phyloP scores from a whole-genome alignment of 2,888 invertebrate genomes.

The Tiphia femorata region DNA sequence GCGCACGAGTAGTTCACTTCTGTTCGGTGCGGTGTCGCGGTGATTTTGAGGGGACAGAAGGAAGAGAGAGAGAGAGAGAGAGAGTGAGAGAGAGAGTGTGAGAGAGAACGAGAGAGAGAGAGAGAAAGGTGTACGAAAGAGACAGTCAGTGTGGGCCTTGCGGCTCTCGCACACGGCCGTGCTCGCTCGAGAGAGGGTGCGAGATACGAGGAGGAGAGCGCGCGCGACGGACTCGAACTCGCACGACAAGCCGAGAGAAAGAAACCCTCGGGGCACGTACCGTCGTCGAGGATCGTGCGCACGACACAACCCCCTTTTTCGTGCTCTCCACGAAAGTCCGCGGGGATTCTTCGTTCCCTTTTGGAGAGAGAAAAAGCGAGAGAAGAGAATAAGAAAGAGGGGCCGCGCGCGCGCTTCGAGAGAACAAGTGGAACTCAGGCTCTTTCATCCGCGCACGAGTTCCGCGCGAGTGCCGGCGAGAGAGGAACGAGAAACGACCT shows the following conservation, averaged over 20 bases:
- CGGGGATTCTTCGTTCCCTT: no score
- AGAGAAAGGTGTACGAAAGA: conserved; percentile 7
- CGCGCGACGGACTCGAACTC: background rate
- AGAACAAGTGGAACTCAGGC: no score
- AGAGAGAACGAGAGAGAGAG: conserved; percentile 7
- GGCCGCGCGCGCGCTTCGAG: no score
- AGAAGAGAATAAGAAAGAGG: background rate
- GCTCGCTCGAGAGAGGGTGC: conserved; percentile 16
- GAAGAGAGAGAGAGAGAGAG: conserved; percentile 29
- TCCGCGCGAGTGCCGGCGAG: no score
- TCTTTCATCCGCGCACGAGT: no score
- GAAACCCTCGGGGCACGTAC: background rate
- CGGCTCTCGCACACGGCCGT: conserved; percentile 26
- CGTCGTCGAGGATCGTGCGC: background rate
- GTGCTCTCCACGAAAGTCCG: background rate
- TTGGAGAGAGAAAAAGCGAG: no score
- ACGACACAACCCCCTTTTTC: background rate
- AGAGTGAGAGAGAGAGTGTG: conserved; percentile 10
- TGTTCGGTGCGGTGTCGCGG: conserved; percentile 69
- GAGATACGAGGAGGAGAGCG: background rate
- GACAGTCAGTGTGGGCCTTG: conserved; percentile 17
- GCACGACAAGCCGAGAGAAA: background rate
- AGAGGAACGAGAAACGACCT: no score
- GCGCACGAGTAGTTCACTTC: conserved; percentile 75
- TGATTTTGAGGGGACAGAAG: conserved; percentile 45